Evolutionary conservation across 2,797 vertebrate species (phyloP), one percentile per base, ranked within the genome.

Genomic region (Nannoperca australis): DNA sequence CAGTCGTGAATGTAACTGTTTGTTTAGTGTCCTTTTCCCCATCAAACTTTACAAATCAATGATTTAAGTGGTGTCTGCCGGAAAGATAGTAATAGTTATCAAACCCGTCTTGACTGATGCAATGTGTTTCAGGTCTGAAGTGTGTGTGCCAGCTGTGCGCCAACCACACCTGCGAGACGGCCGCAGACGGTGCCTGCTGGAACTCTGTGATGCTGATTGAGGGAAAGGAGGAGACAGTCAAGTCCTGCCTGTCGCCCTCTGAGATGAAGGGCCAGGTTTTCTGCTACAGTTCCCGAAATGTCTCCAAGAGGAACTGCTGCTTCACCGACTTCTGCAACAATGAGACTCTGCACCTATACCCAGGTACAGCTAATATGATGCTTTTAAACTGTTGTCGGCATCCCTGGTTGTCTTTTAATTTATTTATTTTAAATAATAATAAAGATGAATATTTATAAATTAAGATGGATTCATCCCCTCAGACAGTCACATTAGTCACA

Each of bases 281-380:
- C 95, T 99, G 98, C 91, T 96, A 97, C 86, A 96, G 97, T 88
- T 98, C 97, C 82, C 96, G 95, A 85, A 97, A 97, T 15, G 89
- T 99, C 82, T 97, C 97, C 40, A 97, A 95, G 91, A 97, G 96
- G 0, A 97, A 95, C 91, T 99, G 98, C 95, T 99, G 98, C 95
- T 97, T 97, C 89, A 99, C 97, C 0, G 97, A 99, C 91, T 99
- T 97, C 95, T 99, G 98, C 95, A 99, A 99, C 95, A 99, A 98
- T 30, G 94, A 96, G 93, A 98, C 97, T 0, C 95, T 99, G 27
- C 97, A 94, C 72, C 94, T 99, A 65, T 92, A 96, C 1, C 50
- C 94, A 83, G 96, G 98, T 99, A 92, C 4, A 17, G 10, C 32
- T 53, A 32, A 1, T 15, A 0, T 10, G 38, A 36, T 47, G 24